Evolutionary conservation across 1,140 invertebrate species (phyloP), one percentile per base, ranked within the genome.

Genomic region (Trigoniulus corallinus): DNA sequence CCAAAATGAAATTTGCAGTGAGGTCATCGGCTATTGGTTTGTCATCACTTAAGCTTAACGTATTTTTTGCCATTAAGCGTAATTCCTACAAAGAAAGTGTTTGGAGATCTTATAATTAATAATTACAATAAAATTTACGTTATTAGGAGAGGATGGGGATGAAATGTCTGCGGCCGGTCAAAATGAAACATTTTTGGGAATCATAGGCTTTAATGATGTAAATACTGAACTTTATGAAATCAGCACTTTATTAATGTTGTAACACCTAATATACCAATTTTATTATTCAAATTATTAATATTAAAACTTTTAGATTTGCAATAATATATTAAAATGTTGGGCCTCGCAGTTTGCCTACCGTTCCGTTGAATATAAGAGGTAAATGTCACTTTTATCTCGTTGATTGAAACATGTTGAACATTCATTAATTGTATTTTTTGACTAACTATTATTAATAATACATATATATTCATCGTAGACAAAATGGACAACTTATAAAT

Each of bases 81-180:
- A n/a, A n/a, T n/a, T n/a, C n/a, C n/a, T n/a, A n/a, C n/a, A 39
- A 39, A 39, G 12, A 18, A 39, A 39, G 18, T 13, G 37, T 12
- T 39, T 18, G 18, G 18, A 13, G 37, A 39, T 13, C 12, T 12
- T 12, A 12, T 18, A 39, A 39, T 39, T 39, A 13, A 18, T 39
- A 39, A 39, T 39, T 18, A 13, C 18, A 39, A 39, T 18, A 39
- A 39, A 39, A 39, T 39, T 39, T 39, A n/a, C n/a, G n/a, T n/a
- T n/a, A n/a, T n/a, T n/a, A n/a, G n/a, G n/a, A 7, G 84, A 88
- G 70, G 84, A 89, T 66, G 77, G 78, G 3, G 73, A 77, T 48
- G 81, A 81, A 59, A 75, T 63, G 12, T 88, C 84, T 0, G 78
- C 80, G 2, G 85, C 86, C n/a, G 86, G 86, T 18, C 85, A 89